Conservation (phyloP, 2,113 vertebrate species). For the Bubo blakistoni region DNA sequence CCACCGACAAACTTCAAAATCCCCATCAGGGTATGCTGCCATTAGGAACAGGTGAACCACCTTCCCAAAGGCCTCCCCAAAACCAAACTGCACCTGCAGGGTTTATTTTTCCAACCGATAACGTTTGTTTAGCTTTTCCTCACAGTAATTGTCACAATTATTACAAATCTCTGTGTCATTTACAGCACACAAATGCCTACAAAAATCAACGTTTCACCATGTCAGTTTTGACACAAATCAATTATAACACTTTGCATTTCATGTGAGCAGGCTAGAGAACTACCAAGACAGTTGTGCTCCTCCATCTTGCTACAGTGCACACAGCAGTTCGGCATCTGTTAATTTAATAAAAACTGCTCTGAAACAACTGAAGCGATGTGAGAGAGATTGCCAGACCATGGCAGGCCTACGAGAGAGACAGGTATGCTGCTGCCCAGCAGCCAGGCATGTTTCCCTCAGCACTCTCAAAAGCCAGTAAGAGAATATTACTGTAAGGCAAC, state of each 20-base stretch:
- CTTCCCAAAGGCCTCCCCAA: background rate
- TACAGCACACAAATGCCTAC: background rate
- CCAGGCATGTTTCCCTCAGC: background rate
- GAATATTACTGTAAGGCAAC: background rate
- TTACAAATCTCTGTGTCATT: background rate
- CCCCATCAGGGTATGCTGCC: background rate
- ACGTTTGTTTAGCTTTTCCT: background rate
- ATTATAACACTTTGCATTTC: background rate
- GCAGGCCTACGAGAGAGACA: rapidly evolving
- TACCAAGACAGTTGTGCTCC: background rate
- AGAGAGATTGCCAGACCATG: background rate
- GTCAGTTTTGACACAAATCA: background rate
- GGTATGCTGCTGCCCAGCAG: background rate
- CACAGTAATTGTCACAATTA: background rate
- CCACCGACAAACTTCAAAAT: background rate
- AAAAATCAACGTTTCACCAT: background rate
- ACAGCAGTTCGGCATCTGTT: background rate
- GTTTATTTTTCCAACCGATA: background rate
- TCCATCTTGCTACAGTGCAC: background rate
- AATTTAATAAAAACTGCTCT: background rate
- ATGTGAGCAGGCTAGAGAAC: no score
- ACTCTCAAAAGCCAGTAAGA: background rate
- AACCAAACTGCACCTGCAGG: background rate
- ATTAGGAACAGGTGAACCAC: background rate
- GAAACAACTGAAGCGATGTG: rapidly evolving